phyloP scores from a whole-genome alignment of 2,888 invertebrate species.

The Pachliopta kotzebuea region DNA sequence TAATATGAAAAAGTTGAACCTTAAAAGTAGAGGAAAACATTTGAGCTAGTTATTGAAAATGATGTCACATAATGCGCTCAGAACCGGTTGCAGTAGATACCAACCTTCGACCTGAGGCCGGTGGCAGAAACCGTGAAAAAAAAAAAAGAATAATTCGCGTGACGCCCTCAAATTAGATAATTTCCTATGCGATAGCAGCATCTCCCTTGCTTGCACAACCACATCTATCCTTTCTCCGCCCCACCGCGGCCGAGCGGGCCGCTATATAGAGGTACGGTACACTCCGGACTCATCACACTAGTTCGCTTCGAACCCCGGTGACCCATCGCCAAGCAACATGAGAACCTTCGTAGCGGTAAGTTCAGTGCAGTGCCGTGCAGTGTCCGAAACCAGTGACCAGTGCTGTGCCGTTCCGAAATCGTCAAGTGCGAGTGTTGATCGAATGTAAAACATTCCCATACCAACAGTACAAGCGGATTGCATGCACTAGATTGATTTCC shows the following conservation, averaged over 20 bases:
- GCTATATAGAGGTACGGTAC: conserved; percentile 68
- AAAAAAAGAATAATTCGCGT: conserved; percentile 50
- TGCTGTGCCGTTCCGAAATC: conserved; percentile 72
- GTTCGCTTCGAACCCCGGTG: conserved; percentile 71
- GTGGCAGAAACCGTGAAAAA: conserved; percentile 40
- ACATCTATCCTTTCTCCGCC: conserved; percentile 75
- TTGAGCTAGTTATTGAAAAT: no score
- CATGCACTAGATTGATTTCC: conserved; percentile 27
- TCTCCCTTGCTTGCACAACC: conserved; percentile 76
- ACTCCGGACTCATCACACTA: conserved; percentile 63
- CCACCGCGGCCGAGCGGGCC: conserved; percentile 58
- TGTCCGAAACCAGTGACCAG: conserved; percentile 55
- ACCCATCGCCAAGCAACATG: conserved; percentile 75
- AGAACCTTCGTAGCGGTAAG: conserved; percentile 80
- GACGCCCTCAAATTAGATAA: conserved; percentile 68
- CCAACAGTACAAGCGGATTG: conserved; percentile 14
- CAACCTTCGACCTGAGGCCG: conserved; percentile 50
- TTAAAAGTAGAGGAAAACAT: no score
- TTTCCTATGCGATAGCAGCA: conserved; percentile 66
- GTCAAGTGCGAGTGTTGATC: conserved; percentile 39
- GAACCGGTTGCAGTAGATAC: not conserved
- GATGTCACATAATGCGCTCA: no score
- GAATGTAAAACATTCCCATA: not conserved
- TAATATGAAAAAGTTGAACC: no score
- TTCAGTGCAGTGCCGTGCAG: conserved; percentile 60